Base-by-base conservation (phyloP, 2,113 vertebrate species). In the Hemicordylus capensis region DNA sequence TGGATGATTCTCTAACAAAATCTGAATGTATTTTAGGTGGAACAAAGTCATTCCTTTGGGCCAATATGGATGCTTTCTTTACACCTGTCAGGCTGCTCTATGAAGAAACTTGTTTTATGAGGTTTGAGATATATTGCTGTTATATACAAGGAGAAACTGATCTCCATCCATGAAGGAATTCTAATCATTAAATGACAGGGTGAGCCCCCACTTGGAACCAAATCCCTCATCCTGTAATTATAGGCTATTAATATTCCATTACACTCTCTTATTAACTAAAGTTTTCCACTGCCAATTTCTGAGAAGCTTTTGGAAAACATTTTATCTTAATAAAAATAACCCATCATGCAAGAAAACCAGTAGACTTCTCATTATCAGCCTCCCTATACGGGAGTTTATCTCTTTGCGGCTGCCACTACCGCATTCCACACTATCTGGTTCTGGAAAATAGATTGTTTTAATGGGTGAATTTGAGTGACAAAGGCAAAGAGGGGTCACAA, bases 311-410 rank as follows among this genome's bases (percentile, higher is more conserved):
- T 80, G 26, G 85, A 92, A 94, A 76, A 85, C 37, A 88, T 84
- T 95, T 95, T 90, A 93, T 94, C 86, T 95, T 94, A 93, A 92
- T 95, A 94, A 92, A 93, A 94, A 63, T 92, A 95, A 90, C 76
- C 77, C 85, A 83, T 93, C 82, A 95, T 93, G 93, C 93, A 94
- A 76, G 64, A 92, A 93, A 93, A 85, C 86, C 69, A 85, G 64
- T 39, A 90, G 85, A 39, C 79, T 90, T 88, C 51, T 87, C 83
- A 85, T 94, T 92, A 89, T 90, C 80, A 63, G 67, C n/a, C 17
- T 84, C 11, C 83, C 66, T 78, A 28, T 85, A 11, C 59, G 61
- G 22, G 87, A 56, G 76, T 94, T 73, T 91, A 92, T 81, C 88
- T 91, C 86, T 88, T 92, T 92, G 86, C 89, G 22, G 82, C 90